These are phyloP conservation scores for Tillus elongatus DNA, from an alignment of 2,888 invertebrate genomes.

Conservation along the genomic window DNA sequence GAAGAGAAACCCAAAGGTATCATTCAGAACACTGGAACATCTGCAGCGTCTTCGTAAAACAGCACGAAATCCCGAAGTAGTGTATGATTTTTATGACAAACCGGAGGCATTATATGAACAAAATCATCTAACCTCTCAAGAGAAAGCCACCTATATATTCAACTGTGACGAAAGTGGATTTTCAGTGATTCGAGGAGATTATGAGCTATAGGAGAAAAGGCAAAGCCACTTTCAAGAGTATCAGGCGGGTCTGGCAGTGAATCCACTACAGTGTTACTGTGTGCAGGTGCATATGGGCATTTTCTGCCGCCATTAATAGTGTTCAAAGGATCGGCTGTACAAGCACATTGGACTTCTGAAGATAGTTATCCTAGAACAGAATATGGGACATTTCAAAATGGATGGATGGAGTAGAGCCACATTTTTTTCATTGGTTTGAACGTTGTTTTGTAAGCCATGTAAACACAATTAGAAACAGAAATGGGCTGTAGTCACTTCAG, in stretches of 20 bases:
- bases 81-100: constrained; percentile 24
- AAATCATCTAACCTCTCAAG: too few species aligned
- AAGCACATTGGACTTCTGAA: constrained; percentile 20
- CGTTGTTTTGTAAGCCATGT: too few species aligned
- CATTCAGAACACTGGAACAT: too few species aligned
- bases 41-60: too few species aligned
- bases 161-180: constrained; percentile 25
- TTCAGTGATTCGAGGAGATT: constrained; percentile 21
- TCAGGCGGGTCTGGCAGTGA: constrained; percentile 26
- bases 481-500: too few species aligned
- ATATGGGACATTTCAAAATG: constrained; percentile 22
- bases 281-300: constrained; percentile 21
- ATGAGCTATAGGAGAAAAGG: constrained; percentile 24
- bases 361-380: constrained; percentile 22
- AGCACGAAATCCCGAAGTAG: constrained; percentile 21
- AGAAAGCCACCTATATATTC: constrained; percentile 19
- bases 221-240: constrained; percentile 20
- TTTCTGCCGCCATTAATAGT: constrained; percentile 25
- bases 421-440: too few species aligned
- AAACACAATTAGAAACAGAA: too few species aligned
- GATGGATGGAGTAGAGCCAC: constrained; percentile 26
- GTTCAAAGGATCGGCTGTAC: constrained; percentile 24
- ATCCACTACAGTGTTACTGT: constrained; percentile 24
- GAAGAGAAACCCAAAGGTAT: too few species aligned
- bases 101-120: constrained; percentile 18